Evolutionary conservation across 2,888 invertebrate species (phyloP).

Genomic region (Phymatocera aterrima): DNA sequence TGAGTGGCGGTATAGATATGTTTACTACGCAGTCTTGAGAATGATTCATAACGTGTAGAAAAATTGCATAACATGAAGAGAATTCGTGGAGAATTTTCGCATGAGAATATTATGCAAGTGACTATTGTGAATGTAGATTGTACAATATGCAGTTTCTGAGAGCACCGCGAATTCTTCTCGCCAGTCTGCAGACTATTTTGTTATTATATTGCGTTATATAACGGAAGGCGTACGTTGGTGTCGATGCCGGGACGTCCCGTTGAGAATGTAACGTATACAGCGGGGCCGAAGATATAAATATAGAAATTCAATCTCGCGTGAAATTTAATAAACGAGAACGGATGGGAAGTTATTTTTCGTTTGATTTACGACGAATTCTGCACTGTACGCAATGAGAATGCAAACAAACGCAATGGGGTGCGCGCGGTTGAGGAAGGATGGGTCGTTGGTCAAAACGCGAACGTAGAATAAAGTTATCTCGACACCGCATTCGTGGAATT

Average conservation of each 20-base stretch:
- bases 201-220: constrained; percentile 11
- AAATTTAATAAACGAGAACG: constrained; percentile 43
- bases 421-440: neutral
- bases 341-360: constrained; percentile 41
- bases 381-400: constrained; percentile 18
- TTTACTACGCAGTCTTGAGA: neutral
- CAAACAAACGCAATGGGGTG: constrained; percentile 7
- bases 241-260: constrained; percentile 16
- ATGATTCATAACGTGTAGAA: neutral
- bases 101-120: too few species aligned
- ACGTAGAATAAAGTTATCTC: constrained; percentile 31
- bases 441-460: constrained; percentile 21
- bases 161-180: neutral
- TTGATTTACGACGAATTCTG: constrained; percentile 34
- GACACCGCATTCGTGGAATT: constrained; percentile 35
- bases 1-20: neutral
- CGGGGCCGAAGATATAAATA: constrained; percentile 36
- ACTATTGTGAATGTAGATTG: neutral
- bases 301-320: constrained; percentile 37
- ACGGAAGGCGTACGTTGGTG: constrained; percentile 8
- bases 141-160: neutral
- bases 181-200: neutral
- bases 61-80: neutral
- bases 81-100: too few species aligned
- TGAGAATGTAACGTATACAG: constrained; percentile 31